phyloP scores from a whole-genome alignment of 2,113 vertebrate genomes.

The Porphyrio hochstetteri region DNA sequence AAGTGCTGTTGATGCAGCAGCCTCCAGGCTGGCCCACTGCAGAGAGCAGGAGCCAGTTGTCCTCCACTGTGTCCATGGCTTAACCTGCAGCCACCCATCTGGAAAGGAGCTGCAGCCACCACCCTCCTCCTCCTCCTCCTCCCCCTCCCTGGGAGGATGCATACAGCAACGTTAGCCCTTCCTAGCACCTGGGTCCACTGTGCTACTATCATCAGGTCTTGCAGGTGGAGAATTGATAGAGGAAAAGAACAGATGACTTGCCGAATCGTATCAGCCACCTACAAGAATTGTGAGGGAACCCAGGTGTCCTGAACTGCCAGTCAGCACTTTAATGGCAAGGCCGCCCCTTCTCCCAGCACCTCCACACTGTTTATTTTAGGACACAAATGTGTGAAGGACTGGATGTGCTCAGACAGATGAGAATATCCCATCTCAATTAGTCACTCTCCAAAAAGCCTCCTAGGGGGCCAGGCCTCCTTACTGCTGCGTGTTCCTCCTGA shows the following conservation, averaged over 20 bases:
- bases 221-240: not conserved
- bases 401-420: not conserved
- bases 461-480: not conserved
- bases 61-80: not conserved
- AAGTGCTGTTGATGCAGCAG: not conserved
- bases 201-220: not conserved
- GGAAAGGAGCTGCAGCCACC: not conserved
- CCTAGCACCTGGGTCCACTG: not conserved
- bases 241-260: not conserved
- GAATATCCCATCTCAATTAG: slow-evolving; percentile 19
- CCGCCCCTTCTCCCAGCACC: not conserved
- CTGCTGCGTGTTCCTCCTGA: slow-evolving; percentile 7
- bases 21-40: not conserved
- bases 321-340: not conserved
- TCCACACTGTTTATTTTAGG: not conserved
- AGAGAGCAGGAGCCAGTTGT: not conserved
- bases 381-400: not conserved
- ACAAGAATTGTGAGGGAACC: not conserved
- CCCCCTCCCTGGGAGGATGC: accelerated
- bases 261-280: not conserved
- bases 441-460: slow-evolving; percentile 43
- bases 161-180: not conserved
- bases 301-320: not conserved
- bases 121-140: not conserved
- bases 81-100: not conserved